phyloP scores from a whole-genome alignment of 2,797 vertebrate species.

The Loris lydekkerianus region DNA sequence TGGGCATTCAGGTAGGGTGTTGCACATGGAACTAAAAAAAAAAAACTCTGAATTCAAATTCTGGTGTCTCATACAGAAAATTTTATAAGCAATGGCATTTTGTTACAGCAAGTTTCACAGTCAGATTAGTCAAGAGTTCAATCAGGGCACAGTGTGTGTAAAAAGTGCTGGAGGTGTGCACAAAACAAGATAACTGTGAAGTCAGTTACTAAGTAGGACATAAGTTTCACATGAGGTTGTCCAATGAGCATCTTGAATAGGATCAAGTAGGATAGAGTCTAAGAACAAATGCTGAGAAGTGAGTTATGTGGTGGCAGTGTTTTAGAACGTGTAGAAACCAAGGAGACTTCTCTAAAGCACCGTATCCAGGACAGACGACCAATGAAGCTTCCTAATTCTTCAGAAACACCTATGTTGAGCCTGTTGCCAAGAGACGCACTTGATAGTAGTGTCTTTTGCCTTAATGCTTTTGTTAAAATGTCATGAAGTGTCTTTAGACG shows the following conservation, averaged over 20 bases:
- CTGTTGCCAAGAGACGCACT: not conserved
- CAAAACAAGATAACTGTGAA: not conserved
- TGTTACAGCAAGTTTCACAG: not conserved
- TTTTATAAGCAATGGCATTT: not conserved
- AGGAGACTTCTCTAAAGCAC: not conserved
- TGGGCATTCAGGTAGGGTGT: not conserved
- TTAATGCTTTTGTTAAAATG: slow-evolving; percentile 69
- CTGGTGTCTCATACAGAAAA: slow-evolving; percentile 2
- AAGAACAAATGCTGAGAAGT: not conserved
- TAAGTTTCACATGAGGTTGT: not conserved
- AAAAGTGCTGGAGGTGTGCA: not conserved
- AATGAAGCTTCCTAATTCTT: not conserved
- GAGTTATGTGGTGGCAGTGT: not conserved
- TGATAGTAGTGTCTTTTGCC: slow-evolving; percentile 30
- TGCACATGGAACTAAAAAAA: not conserved
- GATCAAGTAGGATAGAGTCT: not conserved
- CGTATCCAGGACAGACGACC: too few relatives aligned
- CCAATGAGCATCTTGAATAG: not conserved
- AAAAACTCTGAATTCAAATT: not conserved
- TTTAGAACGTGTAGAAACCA: not conserved
- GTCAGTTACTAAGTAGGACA: not conserved
- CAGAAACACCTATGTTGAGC: not conserved
- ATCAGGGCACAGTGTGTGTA: not conserved
- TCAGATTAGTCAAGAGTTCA: not conserved
- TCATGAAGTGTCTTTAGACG: slow-evolving; percentile 67